Evolutionary conservation across 2,888 invertebrate genomes (phyloP), one percentile per base, ranked within the genome.

Genomic region (Drosophila austrosaltans): DNA sequence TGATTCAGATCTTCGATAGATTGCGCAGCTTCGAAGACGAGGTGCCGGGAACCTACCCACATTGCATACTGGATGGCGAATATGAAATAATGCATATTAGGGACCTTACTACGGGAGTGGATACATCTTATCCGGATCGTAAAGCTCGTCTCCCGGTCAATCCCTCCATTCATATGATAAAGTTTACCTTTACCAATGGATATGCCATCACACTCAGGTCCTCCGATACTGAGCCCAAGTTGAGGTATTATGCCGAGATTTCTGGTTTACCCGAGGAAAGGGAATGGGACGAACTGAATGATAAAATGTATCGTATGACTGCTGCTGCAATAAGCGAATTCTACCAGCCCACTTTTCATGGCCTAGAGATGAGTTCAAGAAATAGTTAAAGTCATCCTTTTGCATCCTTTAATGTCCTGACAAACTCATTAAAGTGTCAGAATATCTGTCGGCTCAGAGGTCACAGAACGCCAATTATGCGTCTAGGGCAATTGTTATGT

Each of bases 241-340:
- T 99, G 81, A 99, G 99, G 93, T 98, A 98, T 92, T 99, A 99
- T 93, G 96, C 97, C 0, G 99, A 99, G 92, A 93, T 98, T 56
- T 95, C 96, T 77, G 95, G 96, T 53, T 90, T 94, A 57, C 95
- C 96, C 36, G 93, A 93, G 53, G 93, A 95, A 84, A 94, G 93
- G 95, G 94, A 97, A 90, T 94, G 95, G 92, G 93, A 94, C 30
- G 93, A 93, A 48, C 93, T 96, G 63, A 93, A 94, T 73, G 89
- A 89, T 0, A 94, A 94, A 64, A 93, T 97, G 6, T 93, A 94
- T 12, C 94, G 95, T 78, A 96, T 98, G 95, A 96, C 98, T 0
- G 92, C 94, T n/a, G 95, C 95, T 25, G 95, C 98, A 72, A 94
- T 97, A 1, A 93, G 95, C 8, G 97, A 98, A 87, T 95, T 98